Evolutionary conservation across 1,140 invertebrate species (phyloP), one percentile per base, ranked within the genome.

Genomic region (Lucilia sericata): DNA sequence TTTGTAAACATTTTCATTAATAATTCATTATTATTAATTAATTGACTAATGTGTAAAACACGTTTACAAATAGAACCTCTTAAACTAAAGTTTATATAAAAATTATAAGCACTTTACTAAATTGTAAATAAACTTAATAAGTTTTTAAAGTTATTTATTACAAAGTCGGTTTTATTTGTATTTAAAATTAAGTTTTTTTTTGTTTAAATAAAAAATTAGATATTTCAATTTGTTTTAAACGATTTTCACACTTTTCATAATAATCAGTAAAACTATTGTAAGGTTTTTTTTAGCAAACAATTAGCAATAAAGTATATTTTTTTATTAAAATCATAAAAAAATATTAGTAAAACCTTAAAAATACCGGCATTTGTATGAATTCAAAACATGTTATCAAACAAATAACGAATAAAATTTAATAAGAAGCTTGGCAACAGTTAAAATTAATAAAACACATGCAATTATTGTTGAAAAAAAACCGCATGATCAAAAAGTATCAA

Each of bases 341-440:
- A 60, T n/a, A n/a, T 17, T 60, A 60, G 55, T n/a, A 17, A 60
- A n/a, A 60, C 14, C 14, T n/a, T 60, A 14, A 30, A 30, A 30
- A 60, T 60, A 60, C 14, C 55, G 14, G 55, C 55, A 17, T 60
- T 60, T 60, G 17, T 2, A 3, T 60, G n/a, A 60, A n/a, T 60
- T n/a, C 14, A 60, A n/a, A 60, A 60, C 55, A 60, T n/a, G 55
- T 60, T 60, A 60, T 60, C 55, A 60, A 60, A 42, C 2, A 60
- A 60, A 60, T n/a, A 60, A 60, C 7, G 0, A 60, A 60, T 30
- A 17, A 60, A 60, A 17, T 60, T 17, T 2, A 14, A n/a, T 14
- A 60, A 60, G 55, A 60, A 14, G 55, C 55, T 60, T 60, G 55
- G 55, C 55, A 60, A 60, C 55, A 60, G 55, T 60, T 60, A 60